phyloP scores from a whole-genome alignment of 2,888 invertebrate genomes.

The Aquatica leii region DNA sequence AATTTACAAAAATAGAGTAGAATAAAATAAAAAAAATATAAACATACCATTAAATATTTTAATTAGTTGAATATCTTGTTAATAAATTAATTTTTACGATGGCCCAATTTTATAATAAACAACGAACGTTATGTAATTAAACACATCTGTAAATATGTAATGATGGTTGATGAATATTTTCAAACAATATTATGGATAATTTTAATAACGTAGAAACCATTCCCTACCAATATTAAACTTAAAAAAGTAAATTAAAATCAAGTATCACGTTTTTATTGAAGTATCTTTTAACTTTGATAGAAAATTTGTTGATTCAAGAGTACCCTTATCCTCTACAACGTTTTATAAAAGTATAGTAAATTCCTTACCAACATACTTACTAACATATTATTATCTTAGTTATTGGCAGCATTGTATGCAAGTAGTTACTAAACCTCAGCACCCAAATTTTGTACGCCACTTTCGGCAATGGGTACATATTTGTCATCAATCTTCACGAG shows the following conservation, averaged over 20 bases:
- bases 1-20: too few relatives aligned
- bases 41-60: too few relatives aligned
- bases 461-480: constrained; percentile 92
- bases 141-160: too few relatives aligned
- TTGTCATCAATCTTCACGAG: constrained; percentile 93
- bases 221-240: too few relatives aligned
- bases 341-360: background rate
- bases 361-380: background rate
- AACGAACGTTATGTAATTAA: too few relatives aligned
- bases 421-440: constrained; percentile 62
- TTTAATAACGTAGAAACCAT: too few relatives aligned
- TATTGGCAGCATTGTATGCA: background rate
- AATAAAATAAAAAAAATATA: too few relatives aligned
- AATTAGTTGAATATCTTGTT: too few relatives aligned
- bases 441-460: constrained; percentile 81
- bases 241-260: background rate
- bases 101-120: too few relatives aligned
- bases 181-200: too few relatives aligned
- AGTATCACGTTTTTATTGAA: background rate
- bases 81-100: too few relatives aligned
- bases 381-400: background rate
- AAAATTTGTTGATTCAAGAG: background rate
- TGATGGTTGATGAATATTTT: too few relatives aligned
- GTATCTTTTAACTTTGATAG: background rate
- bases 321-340: background rate